Percentiles rank a stretch among this genome's conserved stretches.
These are phyloP conservation scores for Neoascia interrupta DNA, from an alignment of 2,888 invertebrate genomes.

Conservation along the genomic window DNA sequence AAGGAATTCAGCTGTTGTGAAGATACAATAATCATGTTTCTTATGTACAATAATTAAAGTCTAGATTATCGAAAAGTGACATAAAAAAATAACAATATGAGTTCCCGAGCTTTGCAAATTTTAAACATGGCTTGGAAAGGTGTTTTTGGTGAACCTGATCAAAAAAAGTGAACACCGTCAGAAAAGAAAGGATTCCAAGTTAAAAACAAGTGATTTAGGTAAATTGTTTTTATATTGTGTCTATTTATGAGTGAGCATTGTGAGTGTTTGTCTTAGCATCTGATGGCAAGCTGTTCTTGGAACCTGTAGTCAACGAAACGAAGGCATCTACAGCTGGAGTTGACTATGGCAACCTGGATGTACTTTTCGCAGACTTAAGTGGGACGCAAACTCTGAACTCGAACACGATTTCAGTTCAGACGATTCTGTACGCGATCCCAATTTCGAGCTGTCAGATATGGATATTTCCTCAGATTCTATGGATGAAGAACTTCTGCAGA, in stretches of 20 bases:
- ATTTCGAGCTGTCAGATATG: slow-evolving; percentile 18
- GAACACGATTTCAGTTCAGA: slow-evolving; percentile 19
- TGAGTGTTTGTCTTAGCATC: slow-evolving; percentile 6
- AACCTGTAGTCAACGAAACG: slow-evolving; percentile 14
- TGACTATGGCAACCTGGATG: slow-evolving; percentile 20
- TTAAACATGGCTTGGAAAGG: slow-evolving; percentile 23
- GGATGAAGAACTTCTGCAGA: slow-evolving; percentile 13
- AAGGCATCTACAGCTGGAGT: slow-evolving; percentile 29
- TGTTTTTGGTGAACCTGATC: slow-evolving; percentile 11
- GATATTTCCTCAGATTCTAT: slow-evolving; percentile 8
- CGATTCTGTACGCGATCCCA: slow-evolving; percentile 22
- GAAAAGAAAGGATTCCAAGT: background rate
- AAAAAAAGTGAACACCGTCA: background rate
- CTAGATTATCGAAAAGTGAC: background rate
- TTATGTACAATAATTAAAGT: too few relatives aligned
- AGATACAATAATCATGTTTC: background rate
- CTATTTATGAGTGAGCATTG: background rate
- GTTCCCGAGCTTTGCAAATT: slow-evolving; percentile 18
- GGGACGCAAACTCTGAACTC: slow-evolving; percentile 1
- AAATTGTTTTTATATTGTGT: slow-evolving; percentile 12
- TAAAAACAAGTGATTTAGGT: slow-evolving; percentile 14
- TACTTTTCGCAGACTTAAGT: slow-evolving; percentile 18
- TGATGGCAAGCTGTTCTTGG: slow-evolving; percentile 5
- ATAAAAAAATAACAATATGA: too few relatives aligned
- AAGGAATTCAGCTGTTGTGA: background rate